Conservation (phyloP, 2,113 vertebrate species). For the Sylvietta virens region DNA sequence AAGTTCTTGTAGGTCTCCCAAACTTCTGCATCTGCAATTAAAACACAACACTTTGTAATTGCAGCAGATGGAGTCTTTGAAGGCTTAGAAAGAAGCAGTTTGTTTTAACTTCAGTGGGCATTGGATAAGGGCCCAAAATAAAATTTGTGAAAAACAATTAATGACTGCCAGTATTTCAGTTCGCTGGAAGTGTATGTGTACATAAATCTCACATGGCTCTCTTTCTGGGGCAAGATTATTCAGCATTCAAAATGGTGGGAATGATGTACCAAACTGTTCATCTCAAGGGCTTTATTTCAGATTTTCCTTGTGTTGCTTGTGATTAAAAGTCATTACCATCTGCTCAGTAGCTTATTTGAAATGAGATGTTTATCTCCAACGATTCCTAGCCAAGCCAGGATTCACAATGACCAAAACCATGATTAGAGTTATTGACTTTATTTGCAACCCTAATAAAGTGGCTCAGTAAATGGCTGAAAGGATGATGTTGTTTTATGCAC, state of each 20-base stretch:
- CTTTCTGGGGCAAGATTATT: constrained; percentile 7
- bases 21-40: not conserved
- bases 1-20: not conserved
- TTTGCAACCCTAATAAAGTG: not conserved
- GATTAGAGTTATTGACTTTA: constrained; percentile 13
- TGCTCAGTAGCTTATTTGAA: constrained; percentile 52
- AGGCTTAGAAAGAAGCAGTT: constrained; percentile 1
- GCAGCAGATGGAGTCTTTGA: constrained; percentile 41
- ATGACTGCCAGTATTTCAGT: not conserved
- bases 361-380: constrained; percentile 26
- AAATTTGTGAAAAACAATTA: constrained; percentile 15
- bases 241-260: constrained; percentile 16
- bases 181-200: not conserved
- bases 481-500: not conserved
- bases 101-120: constrained; percentile 8
- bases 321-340: constrained; percentile 63
- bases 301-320: constrained; percentile 36
- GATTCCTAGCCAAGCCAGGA: not conserved
- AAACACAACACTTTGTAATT: not conserved
- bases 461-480: not conserved
- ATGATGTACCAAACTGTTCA: constrained; percentile 2
- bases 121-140: not conserved
- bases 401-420: not conserved
- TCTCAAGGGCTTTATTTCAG: constrained; percentile 25
- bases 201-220: not conserved